Evolutionary conservation across 2,888 invertebrate species (phyloP).

Genomic region (Tenthredo scrophulariae): DNA sequence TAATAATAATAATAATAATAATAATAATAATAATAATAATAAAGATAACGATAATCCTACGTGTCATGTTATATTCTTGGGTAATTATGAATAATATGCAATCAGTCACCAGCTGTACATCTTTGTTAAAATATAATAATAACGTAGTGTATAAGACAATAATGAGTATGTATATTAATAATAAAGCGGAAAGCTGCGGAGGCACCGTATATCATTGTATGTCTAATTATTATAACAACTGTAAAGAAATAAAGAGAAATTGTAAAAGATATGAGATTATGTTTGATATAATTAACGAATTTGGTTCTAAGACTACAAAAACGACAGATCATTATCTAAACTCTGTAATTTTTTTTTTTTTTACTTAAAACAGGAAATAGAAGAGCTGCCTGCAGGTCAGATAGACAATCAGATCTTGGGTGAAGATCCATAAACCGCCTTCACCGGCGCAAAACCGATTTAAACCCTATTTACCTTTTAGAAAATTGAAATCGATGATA

Average conservation of each 20-base stretch:
- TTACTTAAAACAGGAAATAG: background rate
- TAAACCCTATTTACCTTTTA: background rate
- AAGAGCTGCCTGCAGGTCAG: slow-evolving; percentile 5
- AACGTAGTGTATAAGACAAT: slow-evolving; percentile 4
- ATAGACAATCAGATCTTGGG: background rate
- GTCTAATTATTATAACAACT: background rate
- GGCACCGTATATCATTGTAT: slow-evolving; percentile 12
- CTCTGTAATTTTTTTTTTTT: background rate
- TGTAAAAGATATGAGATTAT: background rate
- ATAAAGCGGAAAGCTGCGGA: slow-evolving; percentile 16
- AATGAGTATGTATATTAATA: slow-evolving; percentile 14
- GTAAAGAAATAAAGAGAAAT: background rate
- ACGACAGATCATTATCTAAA: background rate
- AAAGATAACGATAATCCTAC: slow-evolving; percentile 38
- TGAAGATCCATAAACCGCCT: background rate
- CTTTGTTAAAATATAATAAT: slow-evolving; percentile 37
- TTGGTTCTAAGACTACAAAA: background rate
- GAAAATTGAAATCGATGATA: background rate
- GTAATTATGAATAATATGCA: slow-evolving; percentile 11
- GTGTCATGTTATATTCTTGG: slow-evolving; percentile 43
- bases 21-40: slow-evolving; percentile 31
- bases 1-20: slow-evolving; percentile 41
- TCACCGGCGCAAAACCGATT: background rate
- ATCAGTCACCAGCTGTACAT: slow-evolving; percentile 45
- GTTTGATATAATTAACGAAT: background rate